Conservation (phyloP, 2,113 vertebrate species). For the Macquaria ambigua region DNA sequence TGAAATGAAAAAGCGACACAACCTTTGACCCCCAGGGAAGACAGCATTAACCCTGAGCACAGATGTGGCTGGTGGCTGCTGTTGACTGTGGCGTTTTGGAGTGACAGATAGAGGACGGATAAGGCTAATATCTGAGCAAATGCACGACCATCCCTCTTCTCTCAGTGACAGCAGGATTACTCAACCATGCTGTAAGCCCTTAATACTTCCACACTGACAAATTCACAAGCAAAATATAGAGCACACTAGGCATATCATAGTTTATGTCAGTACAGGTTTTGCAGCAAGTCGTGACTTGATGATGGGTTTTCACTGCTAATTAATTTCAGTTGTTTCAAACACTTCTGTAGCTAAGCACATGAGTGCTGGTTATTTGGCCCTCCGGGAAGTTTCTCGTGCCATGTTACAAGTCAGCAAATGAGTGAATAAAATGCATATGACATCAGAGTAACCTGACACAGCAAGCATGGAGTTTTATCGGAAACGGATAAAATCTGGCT, state of each 20-base stretch:
- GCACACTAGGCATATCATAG: constrained; percentile 25
- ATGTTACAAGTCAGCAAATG: constrained; percentile 21
- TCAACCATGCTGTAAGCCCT: constrained; percentile 53
- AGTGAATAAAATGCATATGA: constrained; percentile 46
- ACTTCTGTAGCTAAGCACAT: constrained; percentile 24
- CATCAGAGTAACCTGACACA: constrained; percentile 62
- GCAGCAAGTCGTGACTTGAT: constrained; percentile 48
- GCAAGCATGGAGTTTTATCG: constrained; percentile 35
- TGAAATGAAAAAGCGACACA: constrained; percentile 26
- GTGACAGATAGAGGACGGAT: constrained; percentile 67
- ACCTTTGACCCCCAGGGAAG: constrained; percentile 44
- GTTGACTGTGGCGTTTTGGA: constrained; percentile 49
- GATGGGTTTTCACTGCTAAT: constrained; percentile 52
- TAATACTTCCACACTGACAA: constrained; percentile 62
- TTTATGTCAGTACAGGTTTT: constrained; percentile 42
- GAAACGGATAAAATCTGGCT: constrained; percentile 53
- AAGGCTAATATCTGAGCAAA: constrained; percentile 68
- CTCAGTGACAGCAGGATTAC: constrained; percentile 71
- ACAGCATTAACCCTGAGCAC: constrained; percentile 42
- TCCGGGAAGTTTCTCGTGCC: constrained; percentile 33
- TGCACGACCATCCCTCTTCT: constrained; percentile 61
- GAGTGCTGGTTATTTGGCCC: constrained; percentile 31
- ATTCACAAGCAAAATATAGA: constrained; percentile 54
- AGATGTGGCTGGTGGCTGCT: constrained; percentile 29
- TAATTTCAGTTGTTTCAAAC: constrained; percentile 59